phyloP scores from a whole-genome alignment of 2,888 invertebrate species.

The Didymodactylos carnosus region DNA sequence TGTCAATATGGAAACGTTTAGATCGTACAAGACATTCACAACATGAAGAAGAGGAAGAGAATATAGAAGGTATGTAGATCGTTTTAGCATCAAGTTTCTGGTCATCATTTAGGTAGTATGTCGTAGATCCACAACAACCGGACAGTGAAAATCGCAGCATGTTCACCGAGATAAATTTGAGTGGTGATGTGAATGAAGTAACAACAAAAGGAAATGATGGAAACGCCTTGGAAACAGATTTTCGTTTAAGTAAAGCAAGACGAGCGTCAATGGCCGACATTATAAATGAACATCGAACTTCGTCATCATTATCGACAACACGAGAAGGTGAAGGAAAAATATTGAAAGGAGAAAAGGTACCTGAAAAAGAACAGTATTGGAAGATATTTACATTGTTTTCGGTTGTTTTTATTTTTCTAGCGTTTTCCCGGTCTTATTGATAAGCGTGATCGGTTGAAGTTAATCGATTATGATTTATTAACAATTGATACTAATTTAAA shows the following conservation, averaged over 20 bases:
- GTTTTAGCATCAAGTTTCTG: no score
- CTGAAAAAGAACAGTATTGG: no score
- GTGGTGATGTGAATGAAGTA: not conserved
- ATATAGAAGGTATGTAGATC: no score
- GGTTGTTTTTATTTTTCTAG: not conserved
- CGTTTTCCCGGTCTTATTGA: not conserved
- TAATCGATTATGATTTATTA: not conserved
- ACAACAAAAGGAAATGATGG: not conserved
- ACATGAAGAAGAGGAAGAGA: no score
- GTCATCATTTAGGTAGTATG: no score
- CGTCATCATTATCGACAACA: not conserved
- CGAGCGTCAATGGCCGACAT: not conserved
- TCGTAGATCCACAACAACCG: no score
- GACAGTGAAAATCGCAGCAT: not conserved
- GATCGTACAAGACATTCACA: no score
- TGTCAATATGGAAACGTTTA: not conserved
- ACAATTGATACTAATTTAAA: not conserved
- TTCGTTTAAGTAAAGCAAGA: not conserved
- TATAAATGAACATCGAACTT: not conserved
- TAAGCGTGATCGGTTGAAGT: not conserved
- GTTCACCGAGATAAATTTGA: not conserved
- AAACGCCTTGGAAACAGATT: not conserved
- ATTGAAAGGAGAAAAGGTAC: not conserved
- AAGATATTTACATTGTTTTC: not conserved
- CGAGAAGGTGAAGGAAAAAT: no score